Conservation (phyloP, 2,113 vertebrate genomes). For the Oreocharis arfaki region DNA sequence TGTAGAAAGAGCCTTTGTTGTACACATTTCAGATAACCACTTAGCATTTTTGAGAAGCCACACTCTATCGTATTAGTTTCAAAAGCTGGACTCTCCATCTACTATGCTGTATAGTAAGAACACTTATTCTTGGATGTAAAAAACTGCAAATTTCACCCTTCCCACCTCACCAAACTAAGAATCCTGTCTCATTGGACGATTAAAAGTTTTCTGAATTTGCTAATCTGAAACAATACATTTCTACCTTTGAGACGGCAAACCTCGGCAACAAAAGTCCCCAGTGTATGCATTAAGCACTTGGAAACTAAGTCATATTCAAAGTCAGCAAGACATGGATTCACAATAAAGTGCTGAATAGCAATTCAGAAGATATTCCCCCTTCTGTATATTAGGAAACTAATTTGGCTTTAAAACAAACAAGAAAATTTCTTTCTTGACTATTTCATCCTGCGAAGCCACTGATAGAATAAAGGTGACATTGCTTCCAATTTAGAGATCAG, state of each 20-base stretch:
- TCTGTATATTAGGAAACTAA: background rate
- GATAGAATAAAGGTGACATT: background rate
- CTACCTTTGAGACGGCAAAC: background rate
- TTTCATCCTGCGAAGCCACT: background rate
- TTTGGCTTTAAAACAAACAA: background rate
- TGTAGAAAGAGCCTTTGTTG: background rate
- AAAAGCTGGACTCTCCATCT: background rate
- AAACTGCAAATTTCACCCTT: background rate
- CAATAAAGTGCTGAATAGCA: background rate
- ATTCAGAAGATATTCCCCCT: background rate
- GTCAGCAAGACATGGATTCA: background rate
- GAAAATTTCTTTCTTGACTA: background rate
- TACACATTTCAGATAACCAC: background rate
- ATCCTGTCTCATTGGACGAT: background rate
- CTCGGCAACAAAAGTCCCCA: background rate
- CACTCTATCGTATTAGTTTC: background rate
- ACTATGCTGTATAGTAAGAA: background rate
- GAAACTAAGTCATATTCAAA: background rate
- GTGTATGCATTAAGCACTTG: background rate
- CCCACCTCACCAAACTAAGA: background rate
- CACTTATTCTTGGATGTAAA: background rate
- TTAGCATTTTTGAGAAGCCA: background rate
- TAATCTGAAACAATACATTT: background rate
- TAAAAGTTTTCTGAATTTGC: background rate
- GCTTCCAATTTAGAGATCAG: background rate